phyloP scores from a whole-genome alignment of 1,140 invertebrate genomes.

The Drosophila triauraria region DNA sequence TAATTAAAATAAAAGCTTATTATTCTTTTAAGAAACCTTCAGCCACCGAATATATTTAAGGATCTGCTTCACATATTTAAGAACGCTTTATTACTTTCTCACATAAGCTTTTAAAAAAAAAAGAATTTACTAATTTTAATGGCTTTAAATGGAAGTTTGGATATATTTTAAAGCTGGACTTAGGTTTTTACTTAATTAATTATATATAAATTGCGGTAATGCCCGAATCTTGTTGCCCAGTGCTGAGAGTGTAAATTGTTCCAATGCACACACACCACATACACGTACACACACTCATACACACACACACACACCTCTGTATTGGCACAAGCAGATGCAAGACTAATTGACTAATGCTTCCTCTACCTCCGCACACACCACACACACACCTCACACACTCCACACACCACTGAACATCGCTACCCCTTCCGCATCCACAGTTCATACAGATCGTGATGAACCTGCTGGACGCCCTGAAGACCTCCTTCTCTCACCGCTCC shows the following conservation, averaged over 20 bases:
- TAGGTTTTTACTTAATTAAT: neutral
- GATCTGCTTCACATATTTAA: constrained; percentile 4
- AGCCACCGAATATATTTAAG: no score
- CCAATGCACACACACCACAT: constrained; percentile 42
- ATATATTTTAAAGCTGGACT: neutral
- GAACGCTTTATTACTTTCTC: neutral
- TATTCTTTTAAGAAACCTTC: neutral
- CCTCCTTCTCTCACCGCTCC: constrained; percentile 95
- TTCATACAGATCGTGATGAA: constrained; percentile 96
- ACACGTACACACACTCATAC: constrained; percentile 32
- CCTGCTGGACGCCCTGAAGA: constrained; percentile 94
- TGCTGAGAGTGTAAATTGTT: constrained; percentile 65
- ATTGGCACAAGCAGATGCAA: constrained; percentile 73
- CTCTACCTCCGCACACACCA: constrained; percentile 30
- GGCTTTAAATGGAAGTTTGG: neutral
- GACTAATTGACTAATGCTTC: constrained; percentile 78
- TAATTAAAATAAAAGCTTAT: no score
- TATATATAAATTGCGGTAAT: neutral
- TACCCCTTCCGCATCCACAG: constrained; percentile 87
- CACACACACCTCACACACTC: constrained; percentile 32
- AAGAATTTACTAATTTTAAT: constrained; percentile 1
- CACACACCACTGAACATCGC: constrained; percentile 59
- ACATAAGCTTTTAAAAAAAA: neutral
- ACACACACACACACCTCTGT: constrained; percentile 37
- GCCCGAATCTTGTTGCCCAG: constrained; percentile 55